Conservation (phyloP, 2,888 invertebrate species). For the Tridacna crocea region DNA sequence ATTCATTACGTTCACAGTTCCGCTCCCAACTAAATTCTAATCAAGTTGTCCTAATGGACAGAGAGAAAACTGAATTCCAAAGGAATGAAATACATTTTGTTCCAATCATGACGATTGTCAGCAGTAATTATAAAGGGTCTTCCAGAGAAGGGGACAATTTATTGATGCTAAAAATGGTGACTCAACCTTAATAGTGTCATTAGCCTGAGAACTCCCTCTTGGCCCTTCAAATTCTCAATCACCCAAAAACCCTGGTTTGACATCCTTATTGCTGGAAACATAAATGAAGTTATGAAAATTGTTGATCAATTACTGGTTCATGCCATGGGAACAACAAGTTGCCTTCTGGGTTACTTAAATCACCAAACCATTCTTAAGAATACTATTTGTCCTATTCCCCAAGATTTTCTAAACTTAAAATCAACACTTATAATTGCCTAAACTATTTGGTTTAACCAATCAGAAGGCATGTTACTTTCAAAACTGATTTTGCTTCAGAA, state of each 20-base stretch:
- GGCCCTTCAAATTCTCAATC: constrained; percentile 16
- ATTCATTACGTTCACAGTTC: constrained; percentile 34
- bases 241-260: constrained; percentile 12
- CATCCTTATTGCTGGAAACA: not conserved
- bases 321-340: constrained; percentile 17
- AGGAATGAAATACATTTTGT: constrained; percentile 25
- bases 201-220: constrained; percentile 11
- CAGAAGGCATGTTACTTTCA: too few relatives aligned
- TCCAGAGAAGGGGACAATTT: constrained; percentile 14
- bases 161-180: constrained; percentile 25
- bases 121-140: constrained; percentile 32
- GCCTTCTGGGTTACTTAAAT: too few relatives aligned
- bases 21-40: constrained; percentile 11
- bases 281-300: constrained; percentile 25
- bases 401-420: too few relatives aligned
- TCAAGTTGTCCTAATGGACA: constrained; percentile 32
- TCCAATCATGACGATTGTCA: constrained; percentile 27
- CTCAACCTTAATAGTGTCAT: constrained; percentile 25
- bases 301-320: constrained; percentile 15
- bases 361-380: too few relatives aligned
- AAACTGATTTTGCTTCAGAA: too few relatives aligned
- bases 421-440: too few relatives aligned
- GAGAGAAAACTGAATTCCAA: constrained; percentile 11
- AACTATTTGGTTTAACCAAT: too few relatives aligned
- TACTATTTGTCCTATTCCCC: too few relatives aligned